Conservation (phyloP, 2,888 invertebrate species). For the Leptinotarsa juncta region DNA sequence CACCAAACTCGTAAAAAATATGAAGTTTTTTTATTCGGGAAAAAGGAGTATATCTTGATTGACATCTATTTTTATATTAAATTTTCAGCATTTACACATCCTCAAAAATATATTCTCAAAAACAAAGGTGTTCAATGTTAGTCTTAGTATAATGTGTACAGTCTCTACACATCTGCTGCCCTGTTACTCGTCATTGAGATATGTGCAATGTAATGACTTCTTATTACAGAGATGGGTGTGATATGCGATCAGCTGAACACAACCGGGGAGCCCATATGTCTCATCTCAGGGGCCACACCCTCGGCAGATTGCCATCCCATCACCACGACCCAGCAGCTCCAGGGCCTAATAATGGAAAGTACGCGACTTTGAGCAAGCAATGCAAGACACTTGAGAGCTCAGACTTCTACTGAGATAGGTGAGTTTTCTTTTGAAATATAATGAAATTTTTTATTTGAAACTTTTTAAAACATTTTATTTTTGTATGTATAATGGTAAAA, state of each 20-base stretch:
- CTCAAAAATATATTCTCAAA: no score
- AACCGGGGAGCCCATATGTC: slow-evolving; percentile 62
- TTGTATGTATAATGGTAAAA: no score
- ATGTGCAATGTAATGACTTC: slow-evolving; percentile 20
- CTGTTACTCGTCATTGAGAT: slow-evolving; percentile 1
- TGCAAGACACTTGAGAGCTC: slow-evolving; percentile 94
- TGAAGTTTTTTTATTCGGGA: no score
- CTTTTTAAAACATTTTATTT: no score
- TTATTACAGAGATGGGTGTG: slow-evolving; percentile 66
- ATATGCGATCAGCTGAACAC: slow-evolving; percentile 63
- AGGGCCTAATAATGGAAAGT: slow-evolving; percentile 86
- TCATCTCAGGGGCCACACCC: slow-evolving; percentile 72
- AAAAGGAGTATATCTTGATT: no score
- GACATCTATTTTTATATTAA: no score
- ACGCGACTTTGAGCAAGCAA: slow-evolving; percentile 95
- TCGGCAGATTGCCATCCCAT: slow-evolving; percentile 75
- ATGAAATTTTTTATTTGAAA: no score
- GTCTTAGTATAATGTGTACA: no score
- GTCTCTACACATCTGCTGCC: neutral
- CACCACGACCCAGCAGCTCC: slow-evolving; percentile 69
- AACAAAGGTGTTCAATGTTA: no score
- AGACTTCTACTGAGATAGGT: slow-evolving; percentile 94
- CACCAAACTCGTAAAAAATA: no score
- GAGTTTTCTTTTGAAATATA: slow-evolving; percentile 24
- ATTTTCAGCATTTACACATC: no score